Evolutionary conservation across 2,888 invertebrate species (phyloP), one percentile per base, ranked within the genome.

Genomic region (Rhingia campestris): DNA sequence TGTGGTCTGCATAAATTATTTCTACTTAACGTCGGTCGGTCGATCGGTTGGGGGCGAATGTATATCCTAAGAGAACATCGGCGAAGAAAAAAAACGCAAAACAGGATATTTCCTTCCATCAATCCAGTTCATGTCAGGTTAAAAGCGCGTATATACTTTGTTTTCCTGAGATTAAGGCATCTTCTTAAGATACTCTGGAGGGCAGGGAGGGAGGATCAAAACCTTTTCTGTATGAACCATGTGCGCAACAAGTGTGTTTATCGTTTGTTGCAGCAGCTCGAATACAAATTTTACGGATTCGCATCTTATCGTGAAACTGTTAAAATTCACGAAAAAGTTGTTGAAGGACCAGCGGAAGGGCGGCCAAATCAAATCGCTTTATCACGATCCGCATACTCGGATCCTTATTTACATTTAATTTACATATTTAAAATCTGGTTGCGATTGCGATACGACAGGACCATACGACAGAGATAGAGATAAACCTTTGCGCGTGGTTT

Each of bases 331-430:
- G 81, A 81, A 85, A 85, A 85, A 85, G 81, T 85, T 85, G 85
- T 85, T 76, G 85, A 85, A 75, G 81, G 85, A 81, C 75, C 85
- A 81, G 56, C 81, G 58, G 85, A 85, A 85, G 67, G 85, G 81
- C 81, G 81, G 85, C 81, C 85, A 85, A 81, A 85, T 85, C 85
- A 81, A 85, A 85, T 85, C 85, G 75, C 75, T 85, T 85, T 85
- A 85, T 85, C 85, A 85, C 85, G 84, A 85, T 80, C 81, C 75
- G 85, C 66, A 85, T 85, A 85, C 75, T 81, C 53, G 85, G 80
- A 85, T 85, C 85, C 85, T 76, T 85, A 85, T 85, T 85, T 85
- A 85, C 85, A 85, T 85, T 85, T 85, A 85, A 85, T 85, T 85
- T 85, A 85, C 85, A 85, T 85, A 85, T 85, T 85, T 85, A 76